These are phyloP conservation scores for Nannoperca australis DNA, from an alignment of 2,797 vertebrate species.

Conservation along the genomic window DNA sequence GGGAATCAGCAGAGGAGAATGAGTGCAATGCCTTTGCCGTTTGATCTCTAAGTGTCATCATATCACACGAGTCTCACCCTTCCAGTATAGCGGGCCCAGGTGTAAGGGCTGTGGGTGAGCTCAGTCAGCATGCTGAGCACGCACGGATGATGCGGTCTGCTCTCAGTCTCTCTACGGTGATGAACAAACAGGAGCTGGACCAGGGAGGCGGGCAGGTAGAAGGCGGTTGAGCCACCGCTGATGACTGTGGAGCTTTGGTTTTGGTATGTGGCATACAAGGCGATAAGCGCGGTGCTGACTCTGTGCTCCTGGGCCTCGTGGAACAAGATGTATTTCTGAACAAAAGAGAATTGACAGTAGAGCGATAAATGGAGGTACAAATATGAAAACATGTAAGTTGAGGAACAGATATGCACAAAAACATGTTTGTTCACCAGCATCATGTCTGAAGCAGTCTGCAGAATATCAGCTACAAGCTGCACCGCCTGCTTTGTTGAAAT, in stretches of 20 bases:
- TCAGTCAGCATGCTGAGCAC: slow-evolving; percentile 78
- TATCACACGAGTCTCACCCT: slow-evolving; percentile 65
- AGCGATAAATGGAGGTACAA: neutral
- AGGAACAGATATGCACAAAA: neutral
- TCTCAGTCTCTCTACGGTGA: slow-evolving; percentile 8
- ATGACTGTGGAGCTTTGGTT: slow-evolving; percentile 57
- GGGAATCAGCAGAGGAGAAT: slow-evolving; percentile 38
- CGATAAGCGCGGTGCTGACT: slow-evolving; percentile 66
- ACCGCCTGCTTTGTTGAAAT: slow-evolving; percentile 28
- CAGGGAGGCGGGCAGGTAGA: slow-evolving; percentile 77
- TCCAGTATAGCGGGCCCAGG: slow-evolving; percentile 33
- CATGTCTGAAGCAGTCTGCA: slow-evolving; percentile 75
- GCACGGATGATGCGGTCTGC: slow-evolving; percentile 58
- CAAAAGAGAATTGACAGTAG: neutral
- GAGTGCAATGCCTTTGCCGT: neutral
- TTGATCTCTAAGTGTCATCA: neutral
- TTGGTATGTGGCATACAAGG: slow-evolving; percentile 64
- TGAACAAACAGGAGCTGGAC: slow-evolving; percentile 43
- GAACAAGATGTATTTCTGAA: slow-evolving; percentile 77
- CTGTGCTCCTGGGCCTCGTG: slow-evolving; percentile 61
- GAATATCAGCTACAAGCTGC: slow-evolving; percentile 70
- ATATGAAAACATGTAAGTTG: neutral
- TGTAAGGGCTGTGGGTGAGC: slow-evolving; percentile 76
- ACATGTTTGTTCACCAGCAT: slow-evolving; percentile 79
- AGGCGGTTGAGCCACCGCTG: slow-evolving; percentile 63